phyloP scores from a whole-genome alignment of 2,113 vertebrate species.

The Mastomys coucha region DNA sequence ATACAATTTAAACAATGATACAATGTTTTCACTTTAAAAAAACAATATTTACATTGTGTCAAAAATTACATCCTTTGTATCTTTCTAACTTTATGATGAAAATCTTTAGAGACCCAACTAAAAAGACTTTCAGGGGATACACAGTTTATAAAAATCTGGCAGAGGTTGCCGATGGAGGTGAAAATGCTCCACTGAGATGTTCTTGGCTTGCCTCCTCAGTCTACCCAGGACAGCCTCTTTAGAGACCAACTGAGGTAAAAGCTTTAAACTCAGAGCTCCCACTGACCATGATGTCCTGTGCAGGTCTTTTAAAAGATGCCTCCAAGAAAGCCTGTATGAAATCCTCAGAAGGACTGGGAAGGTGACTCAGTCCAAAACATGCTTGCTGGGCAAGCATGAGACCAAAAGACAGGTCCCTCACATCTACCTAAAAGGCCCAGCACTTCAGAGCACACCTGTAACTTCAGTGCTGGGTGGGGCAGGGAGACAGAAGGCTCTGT shows the following conservation, averaged over 20 bases:
- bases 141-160: background rate
- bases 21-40: conserved; percentile 53
- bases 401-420: background rate
- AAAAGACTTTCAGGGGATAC: background rate
- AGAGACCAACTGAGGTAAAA: background rate
- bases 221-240: background rate
- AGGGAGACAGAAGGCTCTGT: too few relatives aligned
- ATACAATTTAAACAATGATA: conserved; percentile 50
- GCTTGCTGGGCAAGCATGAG: background rate
- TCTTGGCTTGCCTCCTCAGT: background rate
- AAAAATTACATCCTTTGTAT: conserved; percentile 44
- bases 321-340: conserved; percentile 1
- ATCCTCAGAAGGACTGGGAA: background rate
- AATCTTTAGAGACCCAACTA: background rate
- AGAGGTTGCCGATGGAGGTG: background rate
- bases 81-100: conserved; percentile 50
- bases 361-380: background rate
- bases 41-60: conserved; percentile 43
- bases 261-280: background rate
- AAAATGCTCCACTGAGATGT: background rate
- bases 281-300: conserved; percentile 15
- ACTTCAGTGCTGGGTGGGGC: background rate
- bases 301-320: background rate
- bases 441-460: background rate
- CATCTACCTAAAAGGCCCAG: background rate